Evolutionary conservation across 2,797 vertebrate genomes (phyloP), one percentile per base, ranked within the genome.

Genomic region (Acanthurus leucopareius): DNA sequence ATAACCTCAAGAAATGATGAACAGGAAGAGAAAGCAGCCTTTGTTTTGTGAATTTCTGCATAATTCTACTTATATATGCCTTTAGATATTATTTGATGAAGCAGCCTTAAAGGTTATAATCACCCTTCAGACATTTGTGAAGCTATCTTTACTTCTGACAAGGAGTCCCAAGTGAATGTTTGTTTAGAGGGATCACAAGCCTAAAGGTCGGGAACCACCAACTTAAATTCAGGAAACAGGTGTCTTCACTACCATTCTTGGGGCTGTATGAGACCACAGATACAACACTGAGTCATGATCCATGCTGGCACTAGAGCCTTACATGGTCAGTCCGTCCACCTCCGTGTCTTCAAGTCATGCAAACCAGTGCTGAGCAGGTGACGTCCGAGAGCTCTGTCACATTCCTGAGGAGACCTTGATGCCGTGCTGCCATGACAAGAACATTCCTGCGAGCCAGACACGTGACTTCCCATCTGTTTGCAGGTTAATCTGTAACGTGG

Each of bases 341-440:
- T 61, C 58, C 14, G 28, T 19, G 25, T 80, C 66, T 14, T 22
- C 53, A 20, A 65, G 76, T 81, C 84, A 76, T 32, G 51, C 61
- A 72, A 38, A 85, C 83, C 69, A n/a, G 70, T 49, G 57, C 25
- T 13, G 10, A 88, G 74, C 84, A 86, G 88, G 79, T 86, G 88
- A 89, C 9, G 20, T 82, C 63, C 5, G 28, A 73, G 73, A 44
- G 72, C 60, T 51, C 78, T 17, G 52, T 5, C 42, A 63, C 83
- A 93, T 93, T 90, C 87, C 84, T 61, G 71, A 76, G 60, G 64
- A 87, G 81, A 69, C 85, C 81, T 76, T 63, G 81, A 90, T 81
- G 85, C 83, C 65, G 38, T 14, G 35, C 19, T 38, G 44, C 68
- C 63, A 68, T 73, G 73, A 79, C 67, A 71, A 75, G 71, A 69